Evolutionary conservation across 2,888 invertebrate species (phyloP).

Genomic region (Meganola albula): DNA sequence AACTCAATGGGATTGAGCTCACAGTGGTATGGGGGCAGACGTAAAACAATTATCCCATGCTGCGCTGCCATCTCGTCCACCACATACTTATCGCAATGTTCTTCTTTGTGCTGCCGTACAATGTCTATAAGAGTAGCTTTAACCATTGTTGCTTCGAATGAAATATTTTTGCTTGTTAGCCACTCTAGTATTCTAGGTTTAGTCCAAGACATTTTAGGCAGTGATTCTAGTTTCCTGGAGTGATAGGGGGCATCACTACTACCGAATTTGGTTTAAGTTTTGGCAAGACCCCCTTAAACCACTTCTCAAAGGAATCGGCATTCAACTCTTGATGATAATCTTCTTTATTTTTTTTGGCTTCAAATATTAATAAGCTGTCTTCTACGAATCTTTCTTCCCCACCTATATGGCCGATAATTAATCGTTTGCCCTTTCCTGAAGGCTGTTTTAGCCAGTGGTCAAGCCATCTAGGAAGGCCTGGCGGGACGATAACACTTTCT

Average conservation of each 20-base stretch:
- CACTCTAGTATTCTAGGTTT: constrained; percentile 4
- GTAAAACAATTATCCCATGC: too few species aligned
- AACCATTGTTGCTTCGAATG: constrained; percentile 4
- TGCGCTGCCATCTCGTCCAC: constrained; percentile 15
- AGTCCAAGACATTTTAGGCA: too few species aligned
- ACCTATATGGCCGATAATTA: constrained; percentile 9
- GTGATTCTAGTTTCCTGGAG: constrained; percentile 4
- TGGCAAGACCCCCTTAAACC: constrained; percentile 14
- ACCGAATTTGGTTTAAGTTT: constrained; percentile 19
- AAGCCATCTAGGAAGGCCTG: neutral
- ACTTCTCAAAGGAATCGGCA: constrained; percentile 6
- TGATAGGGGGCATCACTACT: constrained; percentile 19
- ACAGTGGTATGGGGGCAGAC: too few species aligned
- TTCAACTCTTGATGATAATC: constrained; percentile 10
- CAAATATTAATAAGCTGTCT: constrained; percentile 9
- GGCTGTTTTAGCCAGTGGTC: constrained; percentile 5
- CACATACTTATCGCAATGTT: constrained; percentile 8
- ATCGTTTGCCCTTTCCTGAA: constrained; percentile 5
- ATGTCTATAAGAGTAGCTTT: constrained; percentile 1
- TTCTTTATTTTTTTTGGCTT: constrained; percentile 9
- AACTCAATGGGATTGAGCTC: constrained; percentile 6
- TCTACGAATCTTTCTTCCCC: constrained; percentile 5
- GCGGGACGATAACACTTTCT: neutral
- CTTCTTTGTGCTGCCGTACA: too few species aligned
- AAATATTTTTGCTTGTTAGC: constrained; percentile 7